phyloP scores from a whole-genome alignment of 2,797 vertebrate species.

The Chrysocyon brachyurus region DNA sequence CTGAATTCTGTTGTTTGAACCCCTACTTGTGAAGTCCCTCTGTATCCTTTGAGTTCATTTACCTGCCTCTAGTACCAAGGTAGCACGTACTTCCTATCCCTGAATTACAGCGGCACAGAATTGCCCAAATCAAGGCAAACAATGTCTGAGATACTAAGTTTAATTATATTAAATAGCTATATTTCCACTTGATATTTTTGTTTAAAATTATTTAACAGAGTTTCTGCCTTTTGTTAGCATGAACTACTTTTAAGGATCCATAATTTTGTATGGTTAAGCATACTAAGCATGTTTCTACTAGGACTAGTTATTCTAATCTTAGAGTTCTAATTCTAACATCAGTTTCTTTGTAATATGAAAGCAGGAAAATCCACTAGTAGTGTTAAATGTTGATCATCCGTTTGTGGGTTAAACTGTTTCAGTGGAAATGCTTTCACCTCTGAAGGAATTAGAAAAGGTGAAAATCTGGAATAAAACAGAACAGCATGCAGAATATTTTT shows the following conservation, averaged over 20 bases:
- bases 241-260: constrained; percentile 11
- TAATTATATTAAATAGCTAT: background rate
- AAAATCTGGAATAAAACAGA: background rate
- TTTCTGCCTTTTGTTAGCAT: background rate
- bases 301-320: background rate
- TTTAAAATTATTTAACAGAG: constrained; percentile 37
- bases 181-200: background rate
- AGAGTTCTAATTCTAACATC: constrained; percentile 15
- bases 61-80: background rate
- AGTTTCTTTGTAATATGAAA: background rate
- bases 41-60: constrained; percentile 42
- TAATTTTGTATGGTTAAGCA: constrained; percentile 24
- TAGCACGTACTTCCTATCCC: background rate
- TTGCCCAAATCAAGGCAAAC: background rate
- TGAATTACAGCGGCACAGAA: background rate
- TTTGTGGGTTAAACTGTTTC: constrained; percentile 16
- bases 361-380: background rate
- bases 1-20: constrained; percentile 48
- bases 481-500: background rate
- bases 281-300: background rate
- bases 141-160: constrained; percentile 21
- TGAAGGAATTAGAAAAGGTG: background rate
- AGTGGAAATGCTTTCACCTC: constrained; percentile 7
- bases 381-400: background rate
- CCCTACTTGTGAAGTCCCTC: background rate